phyloP scores from a whole-genome alignment of 2,888 invertebrate species.

The Drosophila tripunctata region DNA sequence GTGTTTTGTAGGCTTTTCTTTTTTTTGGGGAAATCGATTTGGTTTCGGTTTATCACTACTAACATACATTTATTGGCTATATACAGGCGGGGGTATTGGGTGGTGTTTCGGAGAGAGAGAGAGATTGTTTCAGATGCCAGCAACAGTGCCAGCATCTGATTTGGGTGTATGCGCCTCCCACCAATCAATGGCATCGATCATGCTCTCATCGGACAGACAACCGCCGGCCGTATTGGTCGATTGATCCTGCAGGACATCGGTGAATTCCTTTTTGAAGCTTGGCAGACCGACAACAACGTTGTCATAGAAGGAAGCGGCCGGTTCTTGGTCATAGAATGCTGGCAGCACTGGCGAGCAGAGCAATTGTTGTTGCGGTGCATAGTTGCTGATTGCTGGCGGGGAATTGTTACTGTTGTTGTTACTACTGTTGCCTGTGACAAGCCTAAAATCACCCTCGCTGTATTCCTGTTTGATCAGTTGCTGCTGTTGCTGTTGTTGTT shows the following conservation, averaged over 20 bases:
- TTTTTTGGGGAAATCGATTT: slow-evolving; percentile 30
- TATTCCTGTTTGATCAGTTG: slow-evolving; percentile 74
- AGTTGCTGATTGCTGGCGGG: slow-evolving; percentile 42
- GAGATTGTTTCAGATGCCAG: slow-evolving; percentile 20
- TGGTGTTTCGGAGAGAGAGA: background rate
- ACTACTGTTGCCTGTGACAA: slow-evolving; percentile 49
- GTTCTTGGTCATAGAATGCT: slow-evolving; percentile 73
- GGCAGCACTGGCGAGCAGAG: slow-evolving; percentile 62
- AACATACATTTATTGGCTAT: slow-evolving; percentile 35
- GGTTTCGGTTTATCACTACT: slow-evolving; percentile 40
- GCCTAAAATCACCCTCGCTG: slow-evolving; percentile 53
- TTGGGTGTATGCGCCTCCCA: slow-evolving; percentile 85
- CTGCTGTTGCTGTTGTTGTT: slow-evolving; percentile 42
- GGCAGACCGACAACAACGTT: slow-evolving; percentile 66
- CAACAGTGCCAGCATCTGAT: slow-evolving; percentile 72
- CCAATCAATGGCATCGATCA: slow-evolving; percentile 86
- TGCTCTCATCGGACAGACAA: slow-evolving; percentile 84
- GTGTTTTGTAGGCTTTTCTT: background rate
- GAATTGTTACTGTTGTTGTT: slow-evolving; percentile 45
- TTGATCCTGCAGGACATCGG: slow-evolving; percentile 83
- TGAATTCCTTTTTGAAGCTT: slow-evolving; percentile 80
- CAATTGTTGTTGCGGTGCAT: slow-evolving; percentile 51
- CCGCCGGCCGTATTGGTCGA: slow-evolving; percentile 61
- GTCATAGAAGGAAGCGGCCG: slow-evolving; percentile 60
- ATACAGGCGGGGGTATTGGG: slow-evolving; percentile 15